Base-by-base conservation (phyloP, 1,140 invertebrate genomes). In the Drosophila bocqueti region DNA sequence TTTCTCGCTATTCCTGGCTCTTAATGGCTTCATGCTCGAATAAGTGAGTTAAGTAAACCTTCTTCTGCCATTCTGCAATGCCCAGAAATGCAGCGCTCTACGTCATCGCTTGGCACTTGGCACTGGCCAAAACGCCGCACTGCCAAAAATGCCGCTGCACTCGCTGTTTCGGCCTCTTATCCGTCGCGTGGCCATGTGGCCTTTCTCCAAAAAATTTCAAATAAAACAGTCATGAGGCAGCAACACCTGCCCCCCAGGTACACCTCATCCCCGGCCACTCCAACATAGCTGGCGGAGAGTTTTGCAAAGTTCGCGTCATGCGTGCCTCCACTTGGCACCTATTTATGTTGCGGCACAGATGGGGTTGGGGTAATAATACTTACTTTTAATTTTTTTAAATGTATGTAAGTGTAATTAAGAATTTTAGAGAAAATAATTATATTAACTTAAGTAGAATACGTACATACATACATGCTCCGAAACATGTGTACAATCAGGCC, bases 281-380 rank as follows among this genome's bases (percentile, higher is more conserved):
- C 26, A 45, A 38, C 47, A 68, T 49, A 34, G 67, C 46, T n/a
- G 69, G 38, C 67, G 59, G 50, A 64, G 77, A 76, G 83, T 74
- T 82, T 67, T 63, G 63, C 47, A 76, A 76, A 76, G 64, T 80
- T 72, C 83, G 78, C 81, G 81, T 81, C 85, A 89, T 84, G 83
- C 81, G 84, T 89, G 80, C 84, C 75, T 55, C 64, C 76, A 86
- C 83, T 89, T 87, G 83, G 84, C 83, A 89, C 84, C 84, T 86
- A 65, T 84, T 83, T 52, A 68, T 52, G 66, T 73, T 24, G 10
- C n/a, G 24, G 6, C 40, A 73, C 71, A 73, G 43, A 5, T 38
- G 18, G 7, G 24, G 55, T 11, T 0, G 6, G 3, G 7, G 16
- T 4, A 18, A 18, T 13, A 52, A 52, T 13, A 31, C 9, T 50